Percentiles rank a stretch among this genome's conserved stretches.
These are phyloP conservation scores for Chamaedrilus cognettii DNA, from an alignment of 2,888 invertebrate species.

Conservation along the genomic window DNA sequence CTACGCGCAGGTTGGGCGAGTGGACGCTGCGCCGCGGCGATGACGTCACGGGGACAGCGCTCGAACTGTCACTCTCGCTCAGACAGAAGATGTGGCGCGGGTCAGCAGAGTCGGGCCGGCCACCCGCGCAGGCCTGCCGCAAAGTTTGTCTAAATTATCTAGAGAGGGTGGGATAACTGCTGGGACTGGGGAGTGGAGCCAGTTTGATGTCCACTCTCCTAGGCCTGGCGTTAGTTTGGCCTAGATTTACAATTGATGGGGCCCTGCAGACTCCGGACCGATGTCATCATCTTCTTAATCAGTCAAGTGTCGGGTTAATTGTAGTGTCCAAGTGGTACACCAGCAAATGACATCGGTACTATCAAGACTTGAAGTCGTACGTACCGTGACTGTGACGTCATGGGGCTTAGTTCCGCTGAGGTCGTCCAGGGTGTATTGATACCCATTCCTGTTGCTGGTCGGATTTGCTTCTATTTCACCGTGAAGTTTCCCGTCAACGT, in stretches of 20 bases:
- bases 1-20: conserved; percentile 55
- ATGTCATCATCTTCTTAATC: no score
- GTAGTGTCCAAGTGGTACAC: no score
- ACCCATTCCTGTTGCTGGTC: conserved; percentile 52
- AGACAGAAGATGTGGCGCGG: conserved; percentile 52
- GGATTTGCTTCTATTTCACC: conserved; percentile 55
- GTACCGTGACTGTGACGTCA: conserved; percentile 57
- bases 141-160: no score
- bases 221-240: no score
- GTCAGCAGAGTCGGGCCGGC: conserved; percentile 45
- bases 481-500: conserved; percentile 53
- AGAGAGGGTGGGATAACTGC: no score
- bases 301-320: no score
- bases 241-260: no score
- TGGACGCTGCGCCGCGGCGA: background rate
- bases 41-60: conserved; percentile 52
- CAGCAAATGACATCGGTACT: no score
- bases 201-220: no score
- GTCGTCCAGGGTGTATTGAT: conserved; percentile 56
- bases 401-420: conserved; percentile 53
- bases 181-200: no score
- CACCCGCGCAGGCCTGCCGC: conserved; percentile 37
- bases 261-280: no score
- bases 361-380: no score
- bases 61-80: conserved; percentile 53